phyloP scores from a whole-genome alignment of 2,797 vertebrate species.

The Malacoraja senta region DNA sequence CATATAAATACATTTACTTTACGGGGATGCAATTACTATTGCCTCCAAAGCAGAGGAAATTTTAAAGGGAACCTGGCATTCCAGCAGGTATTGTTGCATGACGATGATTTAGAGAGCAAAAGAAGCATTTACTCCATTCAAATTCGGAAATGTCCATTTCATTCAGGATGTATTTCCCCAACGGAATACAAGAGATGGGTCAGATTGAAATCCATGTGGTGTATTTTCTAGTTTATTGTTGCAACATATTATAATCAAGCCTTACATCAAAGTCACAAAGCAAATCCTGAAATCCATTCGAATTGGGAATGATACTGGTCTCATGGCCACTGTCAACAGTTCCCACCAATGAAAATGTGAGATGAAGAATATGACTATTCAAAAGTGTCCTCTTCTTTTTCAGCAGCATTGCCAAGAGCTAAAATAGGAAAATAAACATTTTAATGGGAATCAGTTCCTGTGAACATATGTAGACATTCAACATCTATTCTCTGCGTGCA shows the following conservation, averaged over 20 bases:
- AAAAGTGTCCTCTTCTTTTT: conserved; percentile 93
- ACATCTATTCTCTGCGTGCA: background rate
- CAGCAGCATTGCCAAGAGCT: conserved; percentile 93
- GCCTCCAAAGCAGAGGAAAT: background rate
- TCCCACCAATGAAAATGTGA: conserved; percentile 95
- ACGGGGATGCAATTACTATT: background rate
- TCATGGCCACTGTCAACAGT: conserved; percentile 95
- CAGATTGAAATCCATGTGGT: background rate
- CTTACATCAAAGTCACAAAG: conserved; percentile 94
- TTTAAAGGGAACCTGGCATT: background rate
- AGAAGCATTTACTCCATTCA: background rate
- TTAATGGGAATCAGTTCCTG: background rate
- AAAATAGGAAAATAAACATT: conserved; percentile 42
- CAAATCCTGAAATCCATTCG: conserved; percentile 92
- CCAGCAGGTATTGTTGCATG: background rate
- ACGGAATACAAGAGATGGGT: background rate
- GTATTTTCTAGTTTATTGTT: background rate
- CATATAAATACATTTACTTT: background rate
- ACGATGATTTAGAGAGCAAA: too few species aligned
- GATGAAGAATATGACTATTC: conserved; percentile 95
- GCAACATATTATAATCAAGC: background rate
- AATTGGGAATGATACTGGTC: conserved; percentile 96
- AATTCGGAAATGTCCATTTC: background rate
- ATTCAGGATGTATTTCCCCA: background rate
- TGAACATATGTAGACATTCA: too few species aligned